Percentiles rank a stretch among this genome's conserved stretches.
phyloP scores from a whole-genome alignment of 2,797 vertebrate species.

The Poeciliopsis gracilis region DNA sequence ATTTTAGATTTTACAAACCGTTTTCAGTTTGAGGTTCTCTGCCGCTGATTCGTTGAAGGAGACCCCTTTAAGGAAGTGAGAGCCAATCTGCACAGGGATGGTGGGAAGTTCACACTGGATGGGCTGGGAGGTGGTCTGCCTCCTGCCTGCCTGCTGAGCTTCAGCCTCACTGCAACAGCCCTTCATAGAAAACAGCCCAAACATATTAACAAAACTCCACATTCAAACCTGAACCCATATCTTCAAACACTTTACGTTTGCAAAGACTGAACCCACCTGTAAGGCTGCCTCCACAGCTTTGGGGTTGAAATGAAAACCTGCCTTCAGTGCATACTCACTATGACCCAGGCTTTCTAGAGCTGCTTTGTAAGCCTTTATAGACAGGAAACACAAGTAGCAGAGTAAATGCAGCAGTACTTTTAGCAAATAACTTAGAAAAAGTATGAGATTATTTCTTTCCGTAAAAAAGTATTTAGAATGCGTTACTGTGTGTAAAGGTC shows the following conservation, averaged over 20 bases:
- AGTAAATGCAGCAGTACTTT: background rate
- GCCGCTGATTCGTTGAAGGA: slow-evolving; percentile 96
- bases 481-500: background rate
- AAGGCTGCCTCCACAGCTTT: slow-evolving; percentile 94
- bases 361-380: slow-evolving; percentile 90
- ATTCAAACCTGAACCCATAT: background rate
- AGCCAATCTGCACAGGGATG: slow-evolving; percentile 95
- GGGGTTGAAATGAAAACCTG: slow-evolving; percentile 96
- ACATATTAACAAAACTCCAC: background rate
- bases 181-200: slow-evolving; percentile 52
- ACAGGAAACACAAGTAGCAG: slow-evolving; percentile 9
- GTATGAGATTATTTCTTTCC: background rate
- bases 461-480: background rate
- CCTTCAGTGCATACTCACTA: slow-evolving; percentile 97
- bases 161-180: slow-evolving; percentile 97
- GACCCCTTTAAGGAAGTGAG: slow-evolving; percentile 96
- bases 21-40: slow-evolving; percentile 98
- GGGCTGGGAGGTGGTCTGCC: slow-evolving; percentile 94
- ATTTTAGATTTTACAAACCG: slow-evolving; percentile 72
- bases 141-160: slow-evolving; percentile 95
- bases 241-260: background rate
- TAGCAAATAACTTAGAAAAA: background rate
- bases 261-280: slow-evolving; percentile 81
- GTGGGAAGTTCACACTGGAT: slow-evolving; percentile 98
- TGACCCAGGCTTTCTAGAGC: slow-evolving; percentile 96